Conservation (phyloP, 1,140 invertebrate species). For the Trichonephila clavipes region DNA sequence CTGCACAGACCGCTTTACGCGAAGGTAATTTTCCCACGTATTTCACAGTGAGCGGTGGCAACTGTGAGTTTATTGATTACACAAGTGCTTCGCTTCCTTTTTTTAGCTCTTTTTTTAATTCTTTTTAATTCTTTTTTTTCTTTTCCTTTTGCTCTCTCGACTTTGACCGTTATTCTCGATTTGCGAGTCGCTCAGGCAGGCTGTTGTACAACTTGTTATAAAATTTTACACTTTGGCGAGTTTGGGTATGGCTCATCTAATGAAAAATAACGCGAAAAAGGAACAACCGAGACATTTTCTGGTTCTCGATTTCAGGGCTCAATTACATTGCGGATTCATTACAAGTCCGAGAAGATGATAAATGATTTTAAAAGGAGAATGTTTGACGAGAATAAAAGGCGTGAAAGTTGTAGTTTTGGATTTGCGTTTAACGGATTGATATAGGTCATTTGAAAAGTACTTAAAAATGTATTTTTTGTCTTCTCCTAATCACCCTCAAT, state of each 20-base stretch:
- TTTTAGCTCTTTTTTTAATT: background rate
- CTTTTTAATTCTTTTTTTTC: background rate
- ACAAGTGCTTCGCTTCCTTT: background rate
- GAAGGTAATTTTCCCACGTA: constrained; percentile 61
- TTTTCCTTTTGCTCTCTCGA: background rate
- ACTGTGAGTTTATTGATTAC: constrained; percentile 36
- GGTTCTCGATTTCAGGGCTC: background rate
- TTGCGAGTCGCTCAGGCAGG: background rate
- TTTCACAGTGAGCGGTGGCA: background rate
- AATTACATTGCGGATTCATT: background rate
- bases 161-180: constrained; percentile 4
- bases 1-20: constrained; percentile 36
- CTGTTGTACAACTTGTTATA: constrained; percentile 20
- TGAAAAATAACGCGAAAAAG: background rate
- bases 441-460: no score
- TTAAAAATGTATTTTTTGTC: no score
- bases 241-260: background rate
- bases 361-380: no score
- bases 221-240: constrained; percentile 10
- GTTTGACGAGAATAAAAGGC: no score
- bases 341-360: no score
- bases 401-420: no score
- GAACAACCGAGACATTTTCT: background rate
- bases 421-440: no score
- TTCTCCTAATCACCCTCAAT: no score